A percentile compares a stretch with the other conserved stretches of the same genome.
These are phyloP conservation scores for Mechanitis messenoides DNA, from an alignment of 2,888 invertebrate genomes.

Conservation along the genomic window DNA sequence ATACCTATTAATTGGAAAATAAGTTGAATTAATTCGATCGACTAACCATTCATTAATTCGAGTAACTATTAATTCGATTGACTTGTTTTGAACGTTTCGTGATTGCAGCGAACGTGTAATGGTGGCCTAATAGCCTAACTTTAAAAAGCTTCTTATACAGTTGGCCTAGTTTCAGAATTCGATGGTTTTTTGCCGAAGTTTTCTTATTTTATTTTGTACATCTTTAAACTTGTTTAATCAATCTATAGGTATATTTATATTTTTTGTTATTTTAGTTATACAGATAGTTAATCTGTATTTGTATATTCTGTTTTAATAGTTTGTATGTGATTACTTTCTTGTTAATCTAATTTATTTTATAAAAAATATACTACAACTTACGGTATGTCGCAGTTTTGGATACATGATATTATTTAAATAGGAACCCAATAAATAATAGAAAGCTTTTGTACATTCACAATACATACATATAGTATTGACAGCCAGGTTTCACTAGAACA, in stretches of 20 bases:
- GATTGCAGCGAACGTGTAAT: background rate
- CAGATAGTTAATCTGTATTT: background rate
- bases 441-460: no score
- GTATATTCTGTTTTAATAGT: background rate
- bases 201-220: conserved; percentile 1
- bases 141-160: conserved; percentile 18
- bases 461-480: no score
- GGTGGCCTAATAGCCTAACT: conserved; percentile 16
- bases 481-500: no score
- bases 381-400: no score
- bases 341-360: conserved; percentile 6
- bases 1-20: background rate
- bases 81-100: background rate
- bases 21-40: background rate
- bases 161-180: conserved; percentile 17
- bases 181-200: conserved; percentile 11
- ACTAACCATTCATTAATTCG: background rate
- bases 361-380: background rate
- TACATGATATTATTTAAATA: no score
- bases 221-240: background rate
- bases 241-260: no score
- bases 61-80: background rate
- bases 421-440: no score
- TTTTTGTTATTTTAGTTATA: no score
- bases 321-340: background rate